phyloP scores from a whole-genome alignment of 2,797 vertebrate genomes.

The Sebastes diploproa region DNA sequence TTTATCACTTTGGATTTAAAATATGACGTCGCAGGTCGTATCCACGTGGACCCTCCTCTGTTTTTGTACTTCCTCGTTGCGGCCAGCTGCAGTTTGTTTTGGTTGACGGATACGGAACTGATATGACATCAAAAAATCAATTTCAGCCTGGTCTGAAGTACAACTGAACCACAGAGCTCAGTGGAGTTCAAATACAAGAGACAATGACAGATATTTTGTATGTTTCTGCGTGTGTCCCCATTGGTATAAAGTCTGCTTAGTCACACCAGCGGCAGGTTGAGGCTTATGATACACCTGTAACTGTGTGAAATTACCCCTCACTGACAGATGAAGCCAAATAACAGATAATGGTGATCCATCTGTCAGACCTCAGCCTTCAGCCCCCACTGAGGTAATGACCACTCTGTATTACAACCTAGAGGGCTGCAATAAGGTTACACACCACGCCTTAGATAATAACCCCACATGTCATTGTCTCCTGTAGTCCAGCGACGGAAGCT shows the following conservation, averaged over 20 bases:
- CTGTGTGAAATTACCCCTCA: slow-evolving; percentile 30
- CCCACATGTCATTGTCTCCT: slow-evolving; percentile 42
- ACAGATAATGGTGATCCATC: slow-evolving; percentile 57
- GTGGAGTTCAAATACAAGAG: neutral
- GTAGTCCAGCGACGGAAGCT: slow-evolving; percentile 29
- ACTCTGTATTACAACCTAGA: slow-evolving; percentile 36
- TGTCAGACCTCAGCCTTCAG: slow-evolving; percentile 31
- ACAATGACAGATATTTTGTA: neutral
- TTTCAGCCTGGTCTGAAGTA: neutral
- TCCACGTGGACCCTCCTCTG: too few species aligned
- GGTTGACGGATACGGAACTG: too few species aligned
- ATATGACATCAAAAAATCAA: too few species aligned
- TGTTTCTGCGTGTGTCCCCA: neutral
- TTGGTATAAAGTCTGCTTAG: neutral
- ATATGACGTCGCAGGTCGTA: too few species aligned
- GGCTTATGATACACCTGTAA: slow-evolving; percentile 20
- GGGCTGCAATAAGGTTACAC: slow-evolving; percentile 46
- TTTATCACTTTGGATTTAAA: too few species aligned
- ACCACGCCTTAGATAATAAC: slow-evolving; percentile 40
- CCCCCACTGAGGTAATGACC: slow-evolving; percentile 48
- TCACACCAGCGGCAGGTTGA: neutral
- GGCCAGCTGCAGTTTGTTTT: too few species aligned
- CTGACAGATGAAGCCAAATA: slow-evolving; percentile 49
- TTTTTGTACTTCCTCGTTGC: too few species aligned
- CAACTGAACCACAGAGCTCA: neutral